A percentile compares a stretch with the other conserved stretches of the same genome.
Evolutionary conservation across 2,113 vertebrate species (phyloP).

Genomic region (Bettongia penicillata): DNA sequence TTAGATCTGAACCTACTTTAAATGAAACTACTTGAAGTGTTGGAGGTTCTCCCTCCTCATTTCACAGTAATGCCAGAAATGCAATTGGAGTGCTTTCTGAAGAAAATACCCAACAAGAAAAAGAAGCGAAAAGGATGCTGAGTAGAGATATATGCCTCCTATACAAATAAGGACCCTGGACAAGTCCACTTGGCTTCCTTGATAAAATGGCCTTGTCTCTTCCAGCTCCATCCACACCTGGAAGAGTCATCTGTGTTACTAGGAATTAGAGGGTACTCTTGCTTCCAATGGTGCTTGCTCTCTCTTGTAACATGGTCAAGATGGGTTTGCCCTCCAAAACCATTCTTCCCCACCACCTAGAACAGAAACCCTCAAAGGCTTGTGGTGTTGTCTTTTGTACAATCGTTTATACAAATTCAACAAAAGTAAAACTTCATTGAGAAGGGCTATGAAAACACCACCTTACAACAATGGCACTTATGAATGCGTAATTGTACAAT

Average conservation of each 20-base stretch:
- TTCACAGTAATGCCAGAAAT: not conserved
- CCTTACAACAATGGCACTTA: slow-evolving; percentile 89
- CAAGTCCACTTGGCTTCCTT: not conserved
- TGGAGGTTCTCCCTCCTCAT: not conserved
- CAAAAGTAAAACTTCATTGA: slow-evolving; percentile 86
- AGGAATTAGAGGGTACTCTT: not conserved
- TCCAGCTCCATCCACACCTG: not conserved
- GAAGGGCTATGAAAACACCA: slow-evolving; percentile 85
- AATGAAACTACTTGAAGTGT: not conserved
- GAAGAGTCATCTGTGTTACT: not conserved
- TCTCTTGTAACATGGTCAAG: not conserved
- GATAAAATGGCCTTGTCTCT: not conserved
- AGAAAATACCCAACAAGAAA: not conserved
- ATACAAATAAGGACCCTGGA: not conserved
- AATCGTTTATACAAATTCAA: slow-evolving; percentile 90
- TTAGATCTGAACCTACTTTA: not conserved
- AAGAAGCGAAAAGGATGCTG: not conserved
- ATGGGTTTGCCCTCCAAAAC: not conserved
- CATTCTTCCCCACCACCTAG: not conserved
- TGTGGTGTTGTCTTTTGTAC: slow-evolving; percentile 80
- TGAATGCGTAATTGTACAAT: slow-evolving; percentile 83
- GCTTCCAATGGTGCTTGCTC: not conserved
- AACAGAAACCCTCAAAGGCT: slow-evolving; percentile 79
- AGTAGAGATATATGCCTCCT: not conserved
- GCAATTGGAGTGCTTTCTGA: not conserved